These are phyloP conservation scores for Callipepla squamata DNA, from an alignment of 2,113 vertebrate genomes.

Conservation along the genomic window DNA sequence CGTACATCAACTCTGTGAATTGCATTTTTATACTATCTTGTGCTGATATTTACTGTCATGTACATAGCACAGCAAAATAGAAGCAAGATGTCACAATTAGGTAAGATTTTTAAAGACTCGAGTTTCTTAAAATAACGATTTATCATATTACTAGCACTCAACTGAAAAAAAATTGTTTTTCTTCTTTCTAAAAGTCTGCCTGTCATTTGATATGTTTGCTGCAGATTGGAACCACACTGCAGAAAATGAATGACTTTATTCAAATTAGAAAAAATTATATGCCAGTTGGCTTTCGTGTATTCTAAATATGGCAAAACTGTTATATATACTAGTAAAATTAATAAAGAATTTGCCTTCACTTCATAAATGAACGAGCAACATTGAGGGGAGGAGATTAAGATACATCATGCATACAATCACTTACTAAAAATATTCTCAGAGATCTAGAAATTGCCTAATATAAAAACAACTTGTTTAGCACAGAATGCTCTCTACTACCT, in stretches of 20 bases:
- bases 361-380: not conserved
- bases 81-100: not conserved
- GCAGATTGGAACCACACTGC: not conserved
- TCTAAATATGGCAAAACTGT: not conserved
- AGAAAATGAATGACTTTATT: not conserved
- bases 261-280: slow-evolving; percentile 5
- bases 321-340: not conserved
- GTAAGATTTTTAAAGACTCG: not conserved
- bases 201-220: not conserved
- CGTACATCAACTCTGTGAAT: not conserved
- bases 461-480: not conserved
- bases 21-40: not conserved
- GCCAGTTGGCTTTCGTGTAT: not conserved
- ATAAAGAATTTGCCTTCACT: not conserved
- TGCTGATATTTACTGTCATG: not conserved
- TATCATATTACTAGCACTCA: not conserved
- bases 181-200: not conserved
- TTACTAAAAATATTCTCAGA: not conserved
- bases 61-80: not conserved
- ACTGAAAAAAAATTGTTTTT: slow-evolving; percentile 4
- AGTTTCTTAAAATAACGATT: not conserved
- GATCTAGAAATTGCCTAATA: not conserved
- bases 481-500: not conserved
- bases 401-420: not conserved
- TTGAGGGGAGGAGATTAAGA: not conserved